Evolutionary conservation across 2,888 invertebrate genomes (phyloP).

Genomic region (Odontocerum albicorne): DNA sequence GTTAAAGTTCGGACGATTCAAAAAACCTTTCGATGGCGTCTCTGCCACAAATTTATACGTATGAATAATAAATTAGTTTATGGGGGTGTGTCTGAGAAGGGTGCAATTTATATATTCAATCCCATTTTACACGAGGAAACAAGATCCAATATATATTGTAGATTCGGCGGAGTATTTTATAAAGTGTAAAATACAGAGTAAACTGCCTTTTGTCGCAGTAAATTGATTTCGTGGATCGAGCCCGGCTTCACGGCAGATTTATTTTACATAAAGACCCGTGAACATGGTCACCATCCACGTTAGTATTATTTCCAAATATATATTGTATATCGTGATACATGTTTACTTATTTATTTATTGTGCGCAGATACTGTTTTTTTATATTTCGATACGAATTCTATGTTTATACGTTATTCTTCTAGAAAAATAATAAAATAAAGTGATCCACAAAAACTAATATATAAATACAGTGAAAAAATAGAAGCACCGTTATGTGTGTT

Average conservation of each 20-base stretch:
- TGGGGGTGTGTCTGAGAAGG: conserved; percentile 26
- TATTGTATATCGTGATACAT: too few relatives aligned
- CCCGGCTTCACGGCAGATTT: background rate
- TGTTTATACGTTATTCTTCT: too few relatives aligned
- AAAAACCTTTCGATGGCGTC: conserved; percentile 24
- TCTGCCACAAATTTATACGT: conserved; percentile 32
- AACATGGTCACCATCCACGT: too few relatives aligned
- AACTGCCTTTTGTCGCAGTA: background rate
- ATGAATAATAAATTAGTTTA: conserved; percentile 36
- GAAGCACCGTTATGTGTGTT: too few relatives aligned
- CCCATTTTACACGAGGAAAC: conserved; percentile 17
- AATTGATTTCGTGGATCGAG: background rate
- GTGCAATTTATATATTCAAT: conserved; percentile 29
- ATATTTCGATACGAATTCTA: too few relatives aligned
- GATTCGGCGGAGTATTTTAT: background rate
- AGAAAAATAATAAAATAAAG: too few relatives aligned
- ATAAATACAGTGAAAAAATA: too few relatives aligned
- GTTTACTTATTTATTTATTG: too few relatives aligned
- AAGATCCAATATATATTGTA: conserved; percentile 17
- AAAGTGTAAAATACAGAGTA: background rate
- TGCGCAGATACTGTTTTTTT: too few relatives aligned
- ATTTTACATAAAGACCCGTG: too few relatives aligned
- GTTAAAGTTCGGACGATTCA: conserved; percentile 20
- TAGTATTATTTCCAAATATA: too few relatives aligned
- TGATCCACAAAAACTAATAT: too few relatives aligned